Conservation (phyloP, 2,888 invertebrate species). For the Loripinus fragilis region DNA sequence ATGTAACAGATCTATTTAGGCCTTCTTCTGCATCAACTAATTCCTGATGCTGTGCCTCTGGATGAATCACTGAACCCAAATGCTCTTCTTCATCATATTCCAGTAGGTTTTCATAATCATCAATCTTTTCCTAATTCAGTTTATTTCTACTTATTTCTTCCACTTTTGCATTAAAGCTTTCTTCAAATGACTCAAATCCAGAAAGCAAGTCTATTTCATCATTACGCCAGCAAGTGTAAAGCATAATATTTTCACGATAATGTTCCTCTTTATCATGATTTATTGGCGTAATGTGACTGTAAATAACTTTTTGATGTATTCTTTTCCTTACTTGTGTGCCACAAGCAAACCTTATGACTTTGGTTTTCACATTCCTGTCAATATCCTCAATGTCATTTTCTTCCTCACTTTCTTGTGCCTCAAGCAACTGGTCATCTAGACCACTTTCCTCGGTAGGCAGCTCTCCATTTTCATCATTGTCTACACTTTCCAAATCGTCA, state of each 20-base stretch:
- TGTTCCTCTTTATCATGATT: constrained; percentile 54
- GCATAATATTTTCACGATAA: constrained; percentile 58
- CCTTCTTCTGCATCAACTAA: constrained; percentile 9
- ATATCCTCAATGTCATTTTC: too few relatives aligned
- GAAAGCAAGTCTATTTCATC: constrained; percentile 53
- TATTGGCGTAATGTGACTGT: too few relatives aligned
- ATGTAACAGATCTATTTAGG: neutral
- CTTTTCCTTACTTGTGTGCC: constrained; percentile 60
- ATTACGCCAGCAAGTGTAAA: constrained; percentile 69
- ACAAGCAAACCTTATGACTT: constrained; percentile 38
- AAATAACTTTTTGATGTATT: too few relatives aligned
- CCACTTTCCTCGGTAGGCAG: too few relatives aligned
- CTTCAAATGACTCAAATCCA: constrained; percentile 32
- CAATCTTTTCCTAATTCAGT: constrained; percentile 8
- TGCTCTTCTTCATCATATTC: constrained; percentile 18
- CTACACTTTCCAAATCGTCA: too few relatives aligned
- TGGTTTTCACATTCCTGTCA: constrained; percentile 12
- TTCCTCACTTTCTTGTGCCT: too few relatives aligned
- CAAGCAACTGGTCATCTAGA: too few relatives aligned
- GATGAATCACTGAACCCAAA: constrained; percentile 17
- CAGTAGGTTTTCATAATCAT: constrained; percentile 17
- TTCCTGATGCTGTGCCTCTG: neutral
- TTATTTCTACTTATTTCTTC: constrained; percentile 30
- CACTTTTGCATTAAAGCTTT: constrained; percentile 23
- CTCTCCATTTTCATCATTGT: too few relatives aligned